Percentiles rank a stretch among this genome's conserved stretches.
phyloP scores from a whole-genome alignment of 2,113 vertebrate genomes.

The Seriola aureovittata region DNA sequence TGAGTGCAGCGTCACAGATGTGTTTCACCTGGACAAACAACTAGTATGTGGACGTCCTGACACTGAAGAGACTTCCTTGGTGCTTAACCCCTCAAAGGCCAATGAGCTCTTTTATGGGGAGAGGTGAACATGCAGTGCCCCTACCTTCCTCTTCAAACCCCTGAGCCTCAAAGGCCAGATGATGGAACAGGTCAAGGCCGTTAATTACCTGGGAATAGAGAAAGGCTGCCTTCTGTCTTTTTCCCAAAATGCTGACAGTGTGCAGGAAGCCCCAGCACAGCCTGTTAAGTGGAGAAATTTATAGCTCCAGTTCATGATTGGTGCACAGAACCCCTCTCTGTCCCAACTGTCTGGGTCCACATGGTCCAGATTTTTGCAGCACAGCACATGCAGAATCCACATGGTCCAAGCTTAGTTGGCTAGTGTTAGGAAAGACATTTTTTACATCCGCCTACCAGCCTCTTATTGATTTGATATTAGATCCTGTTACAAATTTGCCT shows the following conservation, averaged over 20 bases:
- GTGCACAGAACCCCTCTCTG: background rate
- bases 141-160: conserved; percentile 15
- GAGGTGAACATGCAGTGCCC: conserved; percentile 8
- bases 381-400: conserved; percentile 2
- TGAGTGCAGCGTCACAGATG: background rate
- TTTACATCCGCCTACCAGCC: background rate
- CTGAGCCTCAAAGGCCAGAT: conserved; percentile 27
- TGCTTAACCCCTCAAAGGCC: conserved; percentile 7
- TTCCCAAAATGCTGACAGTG: conserved; percentile 52
- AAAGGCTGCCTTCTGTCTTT: conserved; percentile 46
- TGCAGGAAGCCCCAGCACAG: conserved; percentile 23
- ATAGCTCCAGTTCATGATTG: conserved; percentile 20
- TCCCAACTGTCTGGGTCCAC: conserved; percentile 20
- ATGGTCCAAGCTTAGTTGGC: background rate
- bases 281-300: conserved; percentile 29
- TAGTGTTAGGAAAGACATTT: background rate
- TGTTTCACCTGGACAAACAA: background rate
- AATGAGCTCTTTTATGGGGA: background rate
- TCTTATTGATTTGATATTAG: background rate
- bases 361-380: background rate
- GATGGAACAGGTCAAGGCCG: conserved; percentile 46
- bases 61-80: background rate
- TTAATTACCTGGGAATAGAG: conserved; percentile 57
- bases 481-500: background rate
- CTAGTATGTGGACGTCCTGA: background rate